These are phyloP conservation scores for Taenioides sp. DNA, from an alignment of 2,797 vertebrate genomes.

Conservation along the genomic window DNA sequence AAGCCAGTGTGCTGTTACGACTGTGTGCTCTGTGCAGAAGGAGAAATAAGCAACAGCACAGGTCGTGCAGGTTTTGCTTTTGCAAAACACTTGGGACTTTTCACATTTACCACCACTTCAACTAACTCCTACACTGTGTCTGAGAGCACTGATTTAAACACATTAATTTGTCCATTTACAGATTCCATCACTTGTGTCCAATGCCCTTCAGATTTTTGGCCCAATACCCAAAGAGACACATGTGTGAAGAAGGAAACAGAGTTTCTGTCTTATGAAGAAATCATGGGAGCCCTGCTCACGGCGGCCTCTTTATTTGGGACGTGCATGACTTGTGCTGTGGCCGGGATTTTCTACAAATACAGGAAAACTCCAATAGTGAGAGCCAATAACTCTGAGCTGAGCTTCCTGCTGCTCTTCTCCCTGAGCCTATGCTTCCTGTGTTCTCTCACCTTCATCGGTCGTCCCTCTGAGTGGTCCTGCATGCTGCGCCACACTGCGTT, in stretches of 20 bases:
- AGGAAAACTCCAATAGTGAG: conserved; percentile 75
- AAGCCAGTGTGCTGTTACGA: conserved; percentile 74
- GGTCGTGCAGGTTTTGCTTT: conserved; percentile 44
- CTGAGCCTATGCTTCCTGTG: conserved; percentile 76
- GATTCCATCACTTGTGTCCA: conserved; percentile 56
- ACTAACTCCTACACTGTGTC: conserved; percentile 43
- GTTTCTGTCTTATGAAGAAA: conserved; percentile 56
- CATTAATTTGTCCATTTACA: conserved; percentile 39
- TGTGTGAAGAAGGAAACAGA: conserved; percentile 58
- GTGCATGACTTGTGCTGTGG: conserved; percentile 33
- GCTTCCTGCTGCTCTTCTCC: conserved; percentile 79
- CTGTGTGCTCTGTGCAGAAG: conserved; percentile 71
- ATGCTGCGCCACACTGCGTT: conserved; percentile 79
- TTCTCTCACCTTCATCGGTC: conserved; percentile 76
- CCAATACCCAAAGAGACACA: conserved; percentile 46
- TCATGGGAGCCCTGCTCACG: conserved; percentile 66
- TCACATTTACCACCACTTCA: conserved; percentile 15
- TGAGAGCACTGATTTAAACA: background rate
- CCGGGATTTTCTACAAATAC: conserved; percentile 62
- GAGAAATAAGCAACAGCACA: conserved; percentile 77
- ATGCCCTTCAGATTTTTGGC: conserved; percentile 54
- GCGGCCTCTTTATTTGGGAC: conserved; percentile 65
- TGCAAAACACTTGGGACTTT: background rate
- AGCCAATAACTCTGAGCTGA: conserved; percentile 80
- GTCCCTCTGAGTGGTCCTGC: conserved; percentile 76